phyloP scores from a whole-genome alignment of 2,113 vertebrate species.

The Leptocoma aspasia region DNA sequence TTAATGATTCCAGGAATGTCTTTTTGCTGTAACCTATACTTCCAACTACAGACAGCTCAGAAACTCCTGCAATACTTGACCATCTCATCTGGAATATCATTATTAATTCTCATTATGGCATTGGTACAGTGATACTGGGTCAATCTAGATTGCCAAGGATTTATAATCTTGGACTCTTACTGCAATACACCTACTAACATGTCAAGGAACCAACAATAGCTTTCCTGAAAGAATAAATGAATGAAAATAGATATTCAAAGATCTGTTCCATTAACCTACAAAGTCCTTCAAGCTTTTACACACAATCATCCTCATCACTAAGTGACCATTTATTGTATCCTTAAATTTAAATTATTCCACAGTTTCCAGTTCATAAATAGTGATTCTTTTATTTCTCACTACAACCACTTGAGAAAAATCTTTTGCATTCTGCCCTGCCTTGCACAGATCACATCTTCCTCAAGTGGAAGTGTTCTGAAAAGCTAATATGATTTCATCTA shows the following conservation, averaged over 20 bases:
- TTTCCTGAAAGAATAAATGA: neutral
- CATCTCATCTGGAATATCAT: neutral
- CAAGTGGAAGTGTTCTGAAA: neutral
- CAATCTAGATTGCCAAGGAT: neutral
- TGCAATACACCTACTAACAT: neutral
- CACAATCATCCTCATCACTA: neutral
- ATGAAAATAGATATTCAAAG: neutral
- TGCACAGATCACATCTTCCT: neutral
- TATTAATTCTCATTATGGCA: neutral
- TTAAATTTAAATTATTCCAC: neutral
- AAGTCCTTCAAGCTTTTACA: neutral
- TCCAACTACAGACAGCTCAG: neutral
- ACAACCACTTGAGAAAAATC: neutral
- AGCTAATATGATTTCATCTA: neutral
- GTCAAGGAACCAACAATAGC: neutral
- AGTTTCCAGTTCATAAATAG: neutral
- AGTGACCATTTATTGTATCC: neutral
- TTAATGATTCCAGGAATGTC: neutral
- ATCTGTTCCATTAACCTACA: neutral
- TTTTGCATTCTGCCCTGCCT: neutral
- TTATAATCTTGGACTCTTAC: neutral
- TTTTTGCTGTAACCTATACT: neutral
- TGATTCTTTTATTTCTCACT: neutral
- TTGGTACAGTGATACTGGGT: neutral
- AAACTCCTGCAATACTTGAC: neutral